Evolutionary conservation across 2,797 vertebrate genomes (phyloP), one percentile per base, ranked within the genome.

Genomic region (Novumbra hubbsi): DNA sequence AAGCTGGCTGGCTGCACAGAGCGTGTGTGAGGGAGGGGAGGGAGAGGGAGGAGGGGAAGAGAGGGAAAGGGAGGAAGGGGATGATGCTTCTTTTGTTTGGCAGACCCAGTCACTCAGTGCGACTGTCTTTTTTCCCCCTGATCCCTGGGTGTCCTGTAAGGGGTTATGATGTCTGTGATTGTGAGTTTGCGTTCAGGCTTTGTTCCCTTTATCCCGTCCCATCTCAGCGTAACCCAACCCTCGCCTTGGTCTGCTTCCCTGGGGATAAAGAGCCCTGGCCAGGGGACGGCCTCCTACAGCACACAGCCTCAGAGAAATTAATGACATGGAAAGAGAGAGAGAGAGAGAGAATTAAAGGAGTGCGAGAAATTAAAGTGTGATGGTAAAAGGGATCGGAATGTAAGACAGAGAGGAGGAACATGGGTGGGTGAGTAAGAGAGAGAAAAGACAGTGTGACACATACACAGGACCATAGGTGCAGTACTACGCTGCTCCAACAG

Each of bases 151-250:
- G 50, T 79, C 62, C 69, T 73, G 84, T 84, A 78, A 82, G 90
- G 81, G 90, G 87, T 87, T 85, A 85, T 78, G 82, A 83, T 75
- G 55, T 76, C 68, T 75, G 50, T 55, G 24, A 30, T 63, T 17
- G 72, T 70, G 69, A 41, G 9, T 24, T 32, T n/a, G n/a, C 50
- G 17, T 19, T 17, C 67, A 17, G 21, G 49, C 52, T 14, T 57
- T 5, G 14, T 30, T 24, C 5, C 32, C 70, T 55, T 41, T 68
- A 73, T 41, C 69, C 74, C 86, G 85, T 88, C 86, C 86, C 77
- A 27, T 83, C 74, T 19, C 80, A n/a, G 81, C 1, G 93, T 93
- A 94, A 95, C 74, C 84, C 84, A 93, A 95, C 78, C 92, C 91
- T 88, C 81, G 80, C 77, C 88, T 76, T 70, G 6, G 81, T n/a